These are phyloP conservation scores for Epizoanthus fatuus DNA, from an alignment of 92 coral and sea anemone genomes.

Conservation along the genomic window DNA sequence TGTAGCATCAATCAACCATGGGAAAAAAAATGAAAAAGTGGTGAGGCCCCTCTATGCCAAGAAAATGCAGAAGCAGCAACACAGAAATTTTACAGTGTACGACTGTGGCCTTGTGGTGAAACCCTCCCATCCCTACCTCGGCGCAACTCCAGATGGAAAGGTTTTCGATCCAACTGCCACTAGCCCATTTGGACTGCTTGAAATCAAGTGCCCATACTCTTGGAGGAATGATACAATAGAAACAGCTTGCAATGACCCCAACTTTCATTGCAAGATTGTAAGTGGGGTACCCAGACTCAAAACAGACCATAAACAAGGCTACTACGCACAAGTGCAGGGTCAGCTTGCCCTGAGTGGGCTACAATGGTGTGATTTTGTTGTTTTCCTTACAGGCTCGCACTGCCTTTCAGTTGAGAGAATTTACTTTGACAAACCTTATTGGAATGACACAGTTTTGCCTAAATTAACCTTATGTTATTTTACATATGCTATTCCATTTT, in stretches of 20 bases:
- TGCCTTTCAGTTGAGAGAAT: constrained; percentile 69
- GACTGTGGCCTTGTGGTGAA: constrained; percentile 72
- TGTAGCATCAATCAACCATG: constrained; percentile 68
- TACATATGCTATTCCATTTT: constrained; percentile 56
- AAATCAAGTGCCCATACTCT: constrained; percentile 69
- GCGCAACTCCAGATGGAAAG: constrained; percentile 81
- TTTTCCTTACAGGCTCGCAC: constrained; percentile 68
- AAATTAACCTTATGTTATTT: constrained; percentile 70
- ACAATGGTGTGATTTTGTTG: constrained; percentile 69
- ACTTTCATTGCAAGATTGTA: constrained; percentile 55
- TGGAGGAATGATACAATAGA: constrained; percentile 60
- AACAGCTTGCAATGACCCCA: constrained; percentile 63
- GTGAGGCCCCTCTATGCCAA: constrained; percentile 64
- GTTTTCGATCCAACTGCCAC: constrained; percentile 75
- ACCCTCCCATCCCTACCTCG: constrained; percentile 74
- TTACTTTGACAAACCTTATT: constrained; percentile 57
- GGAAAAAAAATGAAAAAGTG: constrained; percentile 67
- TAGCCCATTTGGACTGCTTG: constrained; percentile 66
- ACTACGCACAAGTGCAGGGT: constrained; percentile 71
- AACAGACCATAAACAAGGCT: constrained; percentile 58
- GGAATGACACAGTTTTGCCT: constrained; percentile 70
- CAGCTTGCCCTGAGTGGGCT: constrained; percentile 78
- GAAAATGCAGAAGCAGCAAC: constrained; percentile 57
- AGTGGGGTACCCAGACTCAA: constrained; percentile 59
- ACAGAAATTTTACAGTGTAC: constrained; percentile 65